These are phyloP conservation scores for Caenorhabditis sp. DNA, from an alignment of 2,888 invertebrate species.

Conservation along the genomic window DNA sequence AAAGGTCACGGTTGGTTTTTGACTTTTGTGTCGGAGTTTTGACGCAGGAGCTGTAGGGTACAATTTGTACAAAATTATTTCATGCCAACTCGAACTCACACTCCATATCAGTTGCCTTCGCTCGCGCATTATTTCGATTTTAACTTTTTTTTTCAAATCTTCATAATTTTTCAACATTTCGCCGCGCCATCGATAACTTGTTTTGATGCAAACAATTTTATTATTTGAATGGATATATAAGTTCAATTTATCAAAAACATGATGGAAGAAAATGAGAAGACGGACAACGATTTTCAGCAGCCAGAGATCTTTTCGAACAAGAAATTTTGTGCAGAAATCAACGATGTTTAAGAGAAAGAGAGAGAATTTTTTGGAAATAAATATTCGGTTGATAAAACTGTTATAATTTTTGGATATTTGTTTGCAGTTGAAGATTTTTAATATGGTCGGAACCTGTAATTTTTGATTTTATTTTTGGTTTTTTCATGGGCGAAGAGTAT, in stretches of 20 bases:
- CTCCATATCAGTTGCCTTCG: not conserved
- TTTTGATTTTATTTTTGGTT: not conserved
- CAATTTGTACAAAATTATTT: too few species aligned
- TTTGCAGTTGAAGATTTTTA: constrained; percentile 11
- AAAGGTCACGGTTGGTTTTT: too few species aligned
- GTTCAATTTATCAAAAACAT: too few species aligned
- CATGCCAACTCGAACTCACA: too few species aligned
- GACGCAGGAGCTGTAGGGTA: too few species aligned
- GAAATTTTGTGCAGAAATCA: not conserved
- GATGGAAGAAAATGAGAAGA: too few species aligned
- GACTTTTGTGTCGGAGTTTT: too few species aligned
- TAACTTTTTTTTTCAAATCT: not conserved
- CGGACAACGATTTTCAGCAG: too few species aligned
- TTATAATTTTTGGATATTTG: not conserved
- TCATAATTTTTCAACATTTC: not conserved
- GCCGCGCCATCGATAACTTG: not conserved
- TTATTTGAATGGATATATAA: not conserved
- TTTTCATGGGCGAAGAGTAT: not conserved
- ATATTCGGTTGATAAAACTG: not conserved
- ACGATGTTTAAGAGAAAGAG: not conserved
- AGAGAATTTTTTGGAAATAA: not conserved
- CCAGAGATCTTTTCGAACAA: too few species aligned
- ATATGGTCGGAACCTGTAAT: constrained; percentile 26
- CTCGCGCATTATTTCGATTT: not conserved
- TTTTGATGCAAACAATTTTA: not conserved